Evolutionary conservation across 2,888 invertebrate genomes (phyloP).

Genomic region (Empis livida): DNA sequence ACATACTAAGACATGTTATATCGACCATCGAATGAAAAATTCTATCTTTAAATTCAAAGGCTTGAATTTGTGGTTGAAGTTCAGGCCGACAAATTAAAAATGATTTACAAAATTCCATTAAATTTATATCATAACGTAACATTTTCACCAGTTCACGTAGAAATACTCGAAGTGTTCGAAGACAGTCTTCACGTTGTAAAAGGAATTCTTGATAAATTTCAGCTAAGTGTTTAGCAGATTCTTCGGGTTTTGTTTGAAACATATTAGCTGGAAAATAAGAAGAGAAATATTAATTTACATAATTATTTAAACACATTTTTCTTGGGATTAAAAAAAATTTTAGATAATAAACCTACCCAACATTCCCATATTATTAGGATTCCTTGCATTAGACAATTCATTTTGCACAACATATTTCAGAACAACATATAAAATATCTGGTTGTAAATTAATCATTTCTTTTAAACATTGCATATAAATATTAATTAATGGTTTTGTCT

Average conservation of each 20-base stretch:
- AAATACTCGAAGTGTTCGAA: slow-evolving; percentile 72
- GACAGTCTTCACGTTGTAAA: slow-evolving; percentile 77
- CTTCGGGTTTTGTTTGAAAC: slow-evolving; percentile 71
- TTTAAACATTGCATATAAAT: slow-evolving; percentile 81
- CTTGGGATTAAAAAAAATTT: too few relatives aligned
- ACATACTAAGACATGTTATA: slow-evolving; percentile 71
- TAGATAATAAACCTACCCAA: slow-evolving; percentile 38
- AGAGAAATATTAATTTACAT: not conserved
- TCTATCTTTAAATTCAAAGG: slow-evolving; percentile 63
- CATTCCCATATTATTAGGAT: slow-evolving; percentile 91
- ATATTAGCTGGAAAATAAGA: slow-evolving; percentile 48
- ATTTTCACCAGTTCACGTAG: slow-evolving; percentile 81
- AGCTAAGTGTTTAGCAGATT: slow-evolving; percentile 69
- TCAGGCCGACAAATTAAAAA: slow-evolving; percentile 51
- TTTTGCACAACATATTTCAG: slow-evolving; percentile 89
- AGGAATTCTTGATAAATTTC: slow-evolving; percentile 78
- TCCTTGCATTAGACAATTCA: slow-evolving; percentile 81
- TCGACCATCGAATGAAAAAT: slow-evolving; percentile 75
- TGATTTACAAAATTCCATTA: slow-evolving; percentile 65
- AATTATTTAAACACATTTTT: too few relatives aligned
- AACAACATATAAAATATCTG: slow-evolving; percentile 71
- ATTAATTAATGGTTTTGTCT: slow-evolving; percentile 84
- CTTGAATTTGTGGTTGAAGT: slow-evolving; percentile 45
- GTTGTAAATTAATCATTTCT: slow-evolving; percentile 75
- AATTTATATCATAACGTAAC: slow-evolving; percentile 65